phyloP scores from a whole-genome alignment of 2,113 vertebrate species.

The Synodontis membranacea region DNA sequence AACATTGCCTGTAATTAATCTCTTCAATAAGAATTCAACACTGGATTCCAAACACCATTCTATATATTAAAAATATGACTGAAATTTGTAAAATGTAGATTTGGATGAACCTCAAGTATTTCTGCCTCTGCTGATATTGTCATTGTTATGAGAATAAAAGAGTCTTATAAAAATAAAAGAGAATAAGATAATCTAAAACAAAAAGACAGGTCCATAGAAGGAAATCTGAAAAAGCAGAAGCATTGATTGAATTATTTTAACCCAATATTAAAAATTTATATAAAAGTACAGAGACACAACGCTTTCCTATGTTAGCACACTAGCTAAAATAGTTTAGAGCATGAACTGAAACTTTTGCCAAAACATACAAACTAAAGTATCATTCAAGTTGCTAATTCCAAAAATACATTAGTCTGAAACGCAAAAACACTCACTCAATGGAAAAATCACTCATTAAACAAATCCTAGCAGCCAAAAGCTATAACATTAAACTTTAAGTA shows the following conservation, averaged over 20 bases:
- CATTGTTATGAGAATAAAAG: neutral
- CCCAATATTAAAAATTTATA: neutral
- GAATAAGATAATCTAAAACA: neutral
- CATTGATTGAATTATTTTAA: neutral
- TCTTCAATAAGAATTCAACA: neutral
- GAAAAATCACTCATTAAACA: neutral
- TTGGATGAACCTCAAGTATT: neutral
- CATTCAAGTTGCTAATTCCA: neutral
- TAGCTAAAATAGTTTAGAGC: neutral
- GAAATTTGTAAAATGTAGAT: neutral
- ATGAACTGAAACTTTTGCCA: neutral
- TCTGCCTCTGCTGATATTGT: neutral
- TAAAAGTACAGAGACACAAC: neutral
- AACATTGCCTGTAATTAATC: neutral
- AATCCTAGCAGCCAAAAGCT: neutral
- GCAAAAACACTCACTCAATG: too few species aligned
- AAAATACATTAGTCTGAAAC: neutral
- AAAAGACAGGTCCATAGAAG: neutral
- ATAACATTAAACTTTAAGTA: neutral
- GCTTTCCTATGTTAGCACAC: neutral
- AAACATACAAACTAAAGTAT: neutral
- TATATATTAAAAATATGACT: neutral
- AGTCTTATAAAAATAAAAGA: neutral
- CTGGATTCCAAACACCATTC: neutral
- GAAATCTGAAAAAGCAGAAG: neutral